phyloP scores from a whole-genome alignment of 2,113 vertebrate genomes.

The Naja naja region DNA sequence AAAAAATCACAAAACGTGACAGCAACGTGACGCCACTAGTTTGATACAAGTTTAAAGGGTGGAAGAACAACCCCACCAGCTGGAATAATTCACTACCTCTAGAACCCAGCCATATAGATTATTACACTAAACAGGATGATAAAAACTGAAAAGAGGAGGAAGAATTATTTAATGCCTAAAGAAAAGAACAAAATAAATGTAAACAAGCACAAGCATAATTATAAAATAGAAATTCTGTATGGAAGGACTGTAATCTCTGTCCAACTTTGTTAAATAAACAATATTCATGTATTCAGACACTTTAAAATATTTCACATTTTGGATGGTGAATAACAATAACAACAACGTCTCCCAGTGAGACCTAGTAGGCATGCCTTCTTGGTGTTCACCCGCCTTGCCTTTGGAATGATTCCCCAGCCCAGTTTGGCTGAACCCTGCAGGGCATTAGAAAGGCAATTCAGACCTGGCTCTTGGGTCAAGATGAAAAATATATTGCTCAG shows the following conservation, averaged over 20 bases:
- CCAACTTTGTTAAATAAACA: background rate
- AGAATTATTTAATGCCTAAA: background rate
- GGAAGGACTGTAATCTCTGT: background rate
- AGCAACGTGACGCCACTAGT: too few relatives aligned
- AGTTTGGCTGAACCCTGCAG: background rate
- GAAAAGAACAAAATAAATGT: background rate
- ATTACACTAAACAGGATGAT: background rate
- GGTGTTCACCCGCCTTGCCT: background rate
- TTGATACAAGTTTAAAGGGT: background rate
- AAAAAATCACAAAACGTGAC: too few relatives aligned
- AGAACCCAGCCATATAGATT: background rate
- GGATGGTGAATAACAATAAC: background rate
- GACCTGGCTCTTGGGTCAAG: background rate
- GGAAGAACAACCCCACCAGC: background rate
- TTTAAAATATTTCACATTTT: background rate
- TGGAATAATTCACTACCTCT: background rate
- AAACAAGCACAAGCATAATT: background rate
- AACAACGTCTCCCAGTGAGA: background rate
- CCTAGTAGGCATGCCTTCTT: background rate
- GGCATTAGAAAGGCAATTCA: background rate
- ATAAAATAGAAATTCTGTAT: background rate
- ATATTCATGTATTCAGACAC: background rate
- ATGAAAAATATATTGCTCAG: background rate
- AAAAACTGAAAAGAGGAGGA: background rate
- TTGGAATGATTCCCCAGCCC: background rate